A percentile compares a stretch with the other conserved stretches of the same genome.
Conservation (phyloP, 2,113 vertebrate species). For the Aptenodytes patagonicus region DNA sequence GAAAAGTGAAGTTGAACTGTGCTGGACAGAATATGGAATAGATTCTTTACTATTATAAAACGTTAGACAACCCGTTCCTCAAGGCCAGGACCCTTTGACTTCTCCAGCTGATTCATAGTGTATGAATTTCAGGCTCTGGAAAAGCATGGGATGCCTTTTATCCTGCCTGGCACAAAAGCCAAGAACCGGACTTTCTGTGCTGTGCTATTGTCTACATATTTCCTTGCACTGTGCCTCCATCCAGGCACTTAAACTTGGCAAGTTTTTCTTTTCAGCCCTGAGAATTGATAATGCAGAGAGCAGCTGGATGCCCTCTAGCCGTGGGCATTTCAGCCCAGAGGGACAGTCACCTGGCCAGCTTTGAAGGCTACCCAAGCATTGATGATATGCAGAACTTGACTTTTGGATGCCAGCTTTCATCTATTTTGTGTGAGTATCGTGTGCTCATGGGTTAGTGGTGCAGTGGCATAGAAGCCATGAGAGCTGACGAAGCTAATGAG, state of each 20-base stretch:
- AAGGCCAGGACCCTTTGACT: neutral
- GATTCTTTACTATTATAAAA: neutral
- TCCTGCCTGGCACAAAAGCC: neutral
- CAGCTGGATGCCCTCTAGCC: neutral
- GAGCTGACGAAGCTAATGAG: neutral
- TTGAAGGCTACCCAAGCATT: neutral
- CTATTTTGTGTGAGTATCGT: neutral
- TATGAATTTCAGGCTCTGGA: neutral
- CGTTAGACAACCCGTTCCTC: neutral
- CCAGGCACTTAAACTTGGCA: neutral
- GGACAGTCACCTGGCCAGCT: neutral
- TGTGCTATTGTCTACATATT: neutral
- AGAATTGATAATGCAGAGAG: neutral
- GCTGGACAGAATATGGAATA: constrained; percentile 7
- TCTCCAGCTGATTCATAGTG: neutral
- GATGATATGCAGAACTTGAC: neutral
- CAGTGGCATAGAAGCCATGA: neutral
- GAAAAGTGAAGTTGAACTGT: constrained; percentile 9
- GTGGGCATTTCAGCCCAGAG: neutral
- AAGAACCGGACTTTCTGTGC: neutral
- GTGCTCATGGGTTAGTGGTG: neutral
- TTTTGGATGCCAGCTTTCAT: neutral
- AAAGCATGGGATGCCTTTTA: neutral
- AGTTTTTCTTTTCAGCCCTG: neutral
- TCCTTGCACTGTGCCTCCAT: neutral